phyloP scores from a whole-genome alignment of 2,113 vertebrate species.

The Silurus meridionalis region DNA sequence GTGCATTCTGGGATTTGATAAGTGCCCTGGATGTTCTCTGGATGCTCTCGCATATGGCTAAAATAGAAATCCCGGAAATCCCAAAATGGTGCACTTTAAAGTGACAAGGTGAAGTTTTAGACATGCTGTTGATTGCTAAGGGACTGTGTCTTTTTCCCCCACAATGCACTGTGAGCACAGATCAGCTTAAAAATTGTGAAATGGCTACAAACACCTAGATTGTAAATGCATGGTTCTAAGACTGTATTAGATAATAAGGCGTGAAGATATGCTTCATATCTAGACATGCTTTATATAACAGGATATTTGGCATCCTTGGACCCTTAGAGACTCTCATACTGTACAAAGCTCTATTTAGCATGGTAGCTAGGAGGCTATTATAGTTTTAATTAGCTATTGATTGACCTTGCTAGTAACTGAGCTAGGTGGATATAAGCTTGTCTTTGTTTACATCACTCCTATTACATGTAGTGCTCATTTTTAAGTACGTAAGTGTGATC shows the following conservation, averaged over 20 bases:
- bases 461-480: neutral
- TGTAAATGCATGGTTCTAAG: neutral
- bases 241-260: neutral
- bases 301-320: neutral
- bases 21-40: neutral
- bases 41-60: neutral
- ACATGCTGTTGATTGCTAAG: neutral
- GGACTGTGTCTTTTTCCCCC: neutral
- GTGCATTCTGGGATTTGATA: neutral
- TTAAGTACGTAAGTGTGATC: neutral
- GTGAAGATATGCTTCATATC: neutral
- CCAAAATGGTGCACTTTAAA: neutral
- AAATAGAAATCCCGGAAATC: neutral
- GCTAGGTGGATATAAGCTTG: neutral
- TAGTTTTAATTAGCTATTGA: neutral
- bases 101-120: neutral
- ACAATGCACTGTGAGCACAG: neutral
- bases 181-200: neutral
- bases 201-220: neutral
- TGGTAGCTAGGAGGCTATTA: neutral
- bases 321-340: neutral
- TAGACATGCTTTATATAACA: no score
- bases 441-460: neutral
- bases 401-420: neutral
- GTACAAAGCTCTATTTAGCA: neutral